Base-by-base conservation (phyloP, 2,888 invertebrate genomes). In the Chymomyza amoena region DNA sequence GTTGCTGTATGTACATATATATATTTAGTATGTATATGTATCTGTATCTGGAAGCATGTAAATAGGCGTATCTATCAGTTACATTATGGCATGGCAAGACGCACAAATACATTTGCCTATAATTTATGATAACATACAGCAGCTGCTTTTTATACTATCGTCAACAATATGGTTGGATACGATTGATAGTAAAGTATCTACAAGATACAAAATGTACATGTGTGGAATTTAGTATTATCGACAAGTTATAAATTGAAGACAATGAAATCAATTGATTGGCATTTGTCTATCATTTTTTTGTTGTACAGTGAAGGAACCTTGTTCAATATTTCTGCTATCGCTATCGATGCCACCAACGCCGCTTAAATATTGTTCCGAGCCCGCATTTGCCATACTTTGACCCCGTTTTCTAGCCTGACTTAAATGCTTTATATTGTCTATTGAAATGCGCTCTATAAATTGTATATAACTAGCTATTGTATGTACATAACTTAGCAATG, bases 191-290 rank as follows among this genome's bases (percentile, higher is more conserved):
- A 54, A 18, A 39, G 50, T 9, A 68, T 63, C 66, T 66, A 59
- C 54, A 52, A 57, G 7, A 45, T 45, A 45, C 13, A 45, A 10
- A 45, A 45, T 45, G 13, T 13, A 13, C 50, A 28, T 50, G 15
- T 68, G 73, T 67, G 82, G 82, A 81, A 83, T 85, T 87, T 13
- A 82, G 39, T 45, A 45, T 82, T 86, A 86, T 88, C 84, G 75
- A 78, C 78, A 79, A 80, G 79, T 86, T 84, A 88, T 84, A 84
- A 84, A 84, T 84, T 84, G 84, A 86, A 88, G 88, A 85, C 85
- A 85, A 85, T 85, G 85, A 85, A 85, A 79, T 87, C 85, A 85
- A 85, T 85, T 85, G 85, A 88, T 88, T 81, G 87, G 79, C 84
- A 79, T 81, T 81, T 88, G 73, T 76, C 60, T 70, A 75, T n/a